phyloP scores from a whole-genome alignment of 2,888 invertebrate genomes.

The Aspidiotus destructor region DNA sequence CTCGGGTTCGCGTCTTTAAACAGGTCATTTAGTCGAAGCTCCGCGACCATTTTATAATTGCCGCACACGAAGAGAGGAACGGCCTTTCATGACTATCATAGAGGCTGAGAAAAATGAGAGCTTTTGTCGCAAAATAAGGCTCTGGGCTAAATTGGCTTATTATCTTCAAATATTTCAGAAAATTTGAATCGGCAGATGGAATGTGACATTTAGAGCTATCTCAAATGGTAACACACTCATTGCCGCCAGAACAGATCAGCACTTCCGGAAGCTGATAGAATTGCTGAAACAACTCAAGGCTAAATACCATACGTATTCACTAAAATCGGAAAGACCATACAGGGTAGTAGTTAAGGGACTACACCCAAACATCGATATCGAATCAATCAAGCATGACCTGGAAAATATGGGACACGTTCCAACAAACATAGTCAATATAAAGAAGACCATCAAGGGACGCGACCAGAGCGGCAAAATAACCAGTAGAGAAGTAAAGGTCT shows the following conservation, averaged over 20 bases:
- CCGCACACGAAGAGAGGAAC: no score
- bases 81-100: no score
- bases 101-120: no score
- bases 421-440: neutral
- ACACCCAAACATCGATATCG: neutral
- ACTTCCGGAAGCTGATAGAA: conserved; percentile 2
- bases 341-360: conserved; percentile 1
- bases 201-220: neutral
- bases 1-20: no score
- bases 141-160: no score
- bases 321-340: neutral
- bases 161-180: no score
- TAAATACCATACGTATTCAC: neutral
- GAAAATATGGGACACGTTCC: neutral
- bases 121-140: no score
- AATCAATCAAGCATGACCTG: neutral
- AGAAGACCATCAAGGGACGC: neutral
- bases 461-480: neutral
- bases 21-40: no score
- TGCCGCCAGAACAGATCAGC: neutral
- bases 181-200: no score
- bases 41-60: no score
- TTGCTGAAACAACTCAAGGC: neutral
- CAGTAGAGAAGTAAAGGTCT: neutral
- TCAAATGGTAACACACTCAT: neutral